Conservation (phyloP, 2,113 vertebrate species). For the Acanthisitta chloris region DNA sequence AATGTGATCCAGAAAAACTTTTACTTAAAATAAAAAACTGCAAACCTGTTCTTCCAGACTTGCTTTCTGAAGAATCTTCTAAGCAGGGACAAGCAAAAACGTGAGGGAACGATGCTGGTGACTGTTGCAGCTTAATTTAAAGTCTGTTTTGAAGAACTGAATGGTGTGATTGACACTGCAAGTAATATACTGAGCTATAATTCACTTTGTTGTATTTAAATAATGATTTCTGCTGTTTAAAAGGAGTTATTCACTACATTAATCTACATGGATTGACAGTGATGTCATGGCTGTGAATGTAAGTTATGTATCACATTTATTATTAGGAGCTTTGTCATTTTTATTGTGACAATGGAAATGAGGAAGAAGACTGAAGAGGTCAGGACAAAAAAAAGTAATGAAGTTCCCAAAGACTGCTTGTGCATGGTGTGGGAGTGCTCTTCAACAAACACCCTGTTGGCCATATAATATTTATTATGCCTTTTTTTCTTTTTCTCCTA, state of each 20-base stretch:
- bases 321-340: neutral
- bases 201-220: neutral
- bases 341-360: neutral
- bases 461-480: neutral
- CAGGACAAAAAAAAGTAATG: neutral
- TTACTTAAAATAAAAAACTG: neutral
- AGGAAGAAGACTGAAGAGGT: neutral
- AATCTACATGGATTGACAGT: neutral
- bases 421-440: neutral
- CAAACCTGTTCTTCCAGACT: neutral
- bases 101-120: neutral
- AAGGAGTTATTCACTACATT: neutral
- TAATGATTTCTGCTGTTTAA: slow-evolving; percentile 8
- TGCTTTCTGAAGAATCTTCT: neutral
- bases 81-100: neutral
- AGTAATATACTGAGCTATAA: slow-evolving; percentile 1
- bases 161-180: neutral
- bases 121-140: neutral
- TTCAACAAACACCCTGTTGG: neutral
- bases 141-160: neutral
- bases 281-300: neutral
- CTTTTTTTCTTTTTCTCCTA: neutral
- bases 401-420: neutral
- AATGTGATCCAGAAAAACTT: neutral
- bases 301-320: neutral